Evolutionary conservation across 2,888 invertebrate genomes (phyloP).

Genomic region (Dryococelus australis): DNA sequence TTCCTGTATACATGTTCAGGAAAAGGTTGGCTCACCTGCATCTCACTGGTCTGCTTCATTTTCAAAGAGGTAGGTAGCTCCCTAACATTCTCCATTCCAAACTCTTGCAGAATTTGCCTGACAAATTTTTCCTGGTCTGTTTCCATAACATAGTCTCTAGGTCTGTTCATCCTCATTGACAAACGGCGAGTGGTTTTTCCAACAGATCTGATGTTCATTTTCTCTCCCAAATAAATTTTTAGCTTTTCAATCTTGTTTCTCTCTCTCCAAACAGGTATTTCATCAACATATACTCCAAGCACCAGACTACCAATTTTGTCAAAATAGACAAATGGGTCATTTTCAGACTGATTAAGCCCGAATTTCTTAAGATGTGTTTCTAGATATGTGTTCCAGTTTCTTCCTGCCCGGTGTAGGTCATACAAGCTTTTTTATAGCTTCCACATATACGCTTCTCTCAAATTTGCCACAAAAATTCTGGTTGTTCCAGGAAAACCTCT

Average conservation of each 20-base stretch:
- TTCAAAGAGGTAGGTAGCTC: too few species aligned
- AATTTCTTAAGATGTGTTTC: background rate
- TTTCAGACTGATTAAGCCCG: background rate
- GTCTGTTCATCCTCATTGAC: background rate
- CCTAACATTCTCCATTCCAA: background rate
- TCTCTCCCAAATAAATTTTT: background rate
- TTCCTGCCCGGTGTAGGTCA: background rate
- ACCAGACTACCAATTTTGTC: background rate
- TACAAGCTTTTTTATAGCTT: background rate
- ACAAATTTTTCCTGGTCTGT: background rate
- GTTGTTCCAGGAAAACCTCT: background rate
- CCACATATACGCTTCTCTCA: background rate
- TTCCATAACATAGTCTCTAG: background rate
- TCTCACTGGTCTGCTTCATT: too few species aligned
- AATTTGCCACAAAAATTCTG: background rate
- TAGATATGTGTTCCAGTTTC: background rate
- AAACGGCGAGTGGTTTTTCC: background rate
- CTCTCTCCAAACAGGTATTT: background rate
- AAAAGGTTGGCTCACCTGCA: too few species aligned
- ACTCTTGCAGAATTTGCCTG: background rate
- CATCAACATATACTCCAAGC: background rate
- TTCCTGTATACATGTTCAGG: too few species aligned
- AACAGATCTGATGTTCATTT: background rate
- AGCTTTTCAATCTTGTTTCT: background rate
- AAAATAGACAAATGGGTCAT: background rate